Base-by-base conservation (phyloP, 64 coral and sea anemone species). In the Pocillopora damicornis region DNA sequence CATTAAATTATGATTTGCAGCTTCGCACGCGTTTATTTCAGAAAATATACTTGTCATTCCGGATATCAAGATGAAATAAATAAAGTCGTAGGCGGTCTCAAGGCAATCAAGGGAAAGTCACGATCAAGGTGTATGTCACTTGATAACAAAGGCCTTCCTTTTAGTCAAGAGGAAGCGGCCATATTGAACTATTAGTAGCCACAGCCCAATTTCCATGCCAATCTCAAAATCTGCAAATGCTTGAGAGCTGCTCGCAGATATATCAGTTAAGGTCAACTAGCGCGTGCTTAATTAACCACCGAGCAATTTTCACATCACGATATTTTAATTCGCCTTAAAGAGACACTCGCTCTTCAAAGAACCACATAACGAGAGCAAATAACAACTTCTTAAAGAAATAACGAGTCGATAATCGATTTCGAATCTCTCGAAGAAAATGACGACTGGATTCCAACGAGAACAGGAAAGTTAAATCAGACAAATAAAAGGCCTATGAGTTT, bases 141-240 rank as follows among this genome's bases (percentile, higher is more conserved):
- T 7, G 81, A 85, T 85, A 85, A 85, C 81, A 85, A 85, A 85
- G 81, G 81, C 81, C 81, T 85, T 85, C 81, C 81, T 85, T 58
- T 79, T 51, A 9, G 12, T 58, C 62, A 72, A 85, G 81, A 68
- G 65, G 36, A 85, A 85, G 37, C 65, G 35, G 63, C 22, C 35
- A 72, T 77, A n/a, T 77, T 77, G 15, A 51, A 17, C 75, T 57
- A 83, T 83, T 83, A 35, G 6, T 42, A 12, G 59, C 72, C 2
- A 65, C 14, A 85, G 69, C 25, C 22, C 69, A 85, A 83, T 83
- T 85, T 72, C 22, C n/a, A 73, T 38, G 22, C 81, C 61, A 73
- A 66, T 68, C 64, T 81, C 62, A 2, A 23, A 9, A 71, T 81
- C 30, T 35, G 22, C 30, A 25, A 71, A n/a, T 20, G 9, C 13